phyloP scores from a whole-genome alignment of 2,888 invertebrate species.

The Strigamia maritima region DNA sequence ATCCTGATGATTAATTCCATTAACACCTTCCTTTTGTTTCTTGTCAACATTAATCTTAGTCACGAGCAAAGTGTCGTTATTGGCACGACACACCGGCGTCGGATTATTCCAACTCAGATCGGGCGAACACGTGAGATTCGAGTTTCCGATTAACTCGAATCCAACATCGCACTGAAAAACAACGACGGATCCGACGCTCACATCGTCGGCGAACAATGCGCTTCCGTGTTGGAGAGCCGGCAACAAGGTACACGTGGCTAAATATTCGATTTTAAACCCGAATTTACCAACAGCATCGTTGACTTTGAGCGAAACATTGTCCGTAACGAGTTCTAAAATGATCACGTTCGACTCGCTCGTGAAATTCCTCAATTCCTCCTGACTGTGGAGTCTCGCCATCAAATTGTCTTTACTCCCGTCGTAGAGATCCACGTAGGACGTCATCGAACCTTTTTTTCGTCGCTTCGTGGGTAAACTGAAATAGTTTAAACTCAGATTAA shows the following conservation, averaged over 20 bases:
- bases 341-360: slow-evolving; percentile 8
- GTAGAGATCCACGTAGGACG: slow-evolving; percentile 22
- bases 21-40: not conserved
- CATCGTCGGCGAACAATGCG: not conserved
- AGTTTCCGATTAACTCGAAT: not conserved
- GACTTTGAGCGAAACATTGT: not conserved
- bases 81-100: not conserved
- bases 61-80: not conserved
- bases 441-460: not conserved
- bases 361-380: not conserved
- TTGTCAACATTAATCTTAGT: not conserved
- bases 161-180: slow-evolving; percentile 3
- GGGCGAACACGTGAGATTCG: not conserved
- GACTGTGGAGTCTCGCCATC: not conserved
- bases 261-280: slow-evolving; percentile 33
- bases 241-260: not conserved
- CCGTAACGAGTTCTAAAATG: not conserved
- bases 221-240: not conserved
- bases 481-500: not conserved
- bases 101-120: slow-evolving; percentile 12
- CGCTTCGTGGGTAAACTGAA: slow-evolving; percentile 7
- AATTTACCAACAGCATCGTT: slow-evolving; percentile 23
- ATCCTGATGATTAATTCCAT: not conserved
- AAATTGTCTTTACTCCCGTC: not conserved
- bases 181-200: not conserved